These are phyloP conservation scores for Pelobates cultripes DNA, from an alignment of 2,797 vertebrate species.

Conservation along the genomic window DNA sequence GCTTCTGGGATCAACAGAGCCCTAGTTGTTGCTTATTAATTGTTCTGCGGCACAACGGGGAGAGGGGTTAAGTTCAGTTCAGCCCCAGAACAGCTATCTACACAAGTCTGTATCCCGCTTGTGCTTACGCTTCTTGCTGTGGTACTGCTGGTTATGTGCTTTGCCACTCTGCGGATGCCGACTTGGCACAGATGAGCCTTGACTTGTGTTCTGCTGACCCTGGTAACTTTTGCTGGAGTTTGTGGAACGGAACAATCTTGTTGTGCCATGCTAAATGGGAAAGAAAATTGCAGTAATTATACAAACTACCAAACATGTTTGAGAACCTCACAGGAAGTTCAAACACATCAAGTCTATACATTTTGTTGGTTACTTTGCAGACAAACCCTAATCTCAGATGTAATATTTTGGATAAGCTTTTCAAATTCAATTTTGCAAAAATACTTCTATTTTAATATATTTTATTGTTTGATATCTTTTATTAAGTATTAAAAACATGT, in stretches of 20 bases:
- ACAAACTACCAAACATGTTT: too few relatives aligned
- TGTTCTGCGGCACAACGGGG: slow-evolving; percentile 68
- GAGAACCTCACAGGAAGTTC: too few relatives aligned
- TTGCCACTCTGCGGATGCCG: slow-evolving; percentile 81
- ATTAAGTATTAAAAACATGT: too few relatives aligned
- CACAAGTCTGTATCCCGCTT: slow-evolving; percentile 91
- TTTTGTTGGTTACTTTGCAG: too few relatives aligned
- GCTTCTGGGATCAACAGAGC: slow-evolving; percentile 63
- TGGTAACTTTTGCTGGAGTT: slow-evolving; percentile 85
- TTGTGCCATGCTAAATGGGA: slow-evolving; percentile 71
- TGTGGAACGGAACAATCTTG: slow-evolving; percentile 82
- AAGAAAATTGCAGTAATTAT: not conserved
- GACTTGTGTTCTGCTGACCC: slow-evolving; percentile 81
- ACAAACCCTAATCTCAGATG: too few relatives aligned
- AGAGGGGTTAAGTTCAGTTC: slow-evolving; percentile 63
- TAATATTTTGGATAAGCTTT: too few relatives aligned
- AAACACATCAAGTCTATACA: too few relatives aligned
- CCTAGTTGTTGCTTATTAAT: slow-evolving; percentile 72
- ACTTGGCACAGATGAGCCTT: slow-evolving; percentile 76
- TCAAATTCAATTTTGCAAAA: too few relatives aligned
- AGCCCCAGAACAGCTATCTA: slow-evolving; percentile 85
- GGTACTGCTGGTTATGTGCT: slow-evolving; percentile 86
- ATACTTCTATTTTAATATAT: too few relatives aligned
- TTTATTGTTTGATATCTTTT: too few relatives aligned
- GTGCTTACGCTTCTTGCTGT: slow-evolving; percentile 95